A percentile compares a stretch with the other conserved stretches of the same genome.
Evolutionary conservation across 2,797 vertebrate genomes (phyloP).

Genomic region (Scomberomorus guttatus): DNA sequence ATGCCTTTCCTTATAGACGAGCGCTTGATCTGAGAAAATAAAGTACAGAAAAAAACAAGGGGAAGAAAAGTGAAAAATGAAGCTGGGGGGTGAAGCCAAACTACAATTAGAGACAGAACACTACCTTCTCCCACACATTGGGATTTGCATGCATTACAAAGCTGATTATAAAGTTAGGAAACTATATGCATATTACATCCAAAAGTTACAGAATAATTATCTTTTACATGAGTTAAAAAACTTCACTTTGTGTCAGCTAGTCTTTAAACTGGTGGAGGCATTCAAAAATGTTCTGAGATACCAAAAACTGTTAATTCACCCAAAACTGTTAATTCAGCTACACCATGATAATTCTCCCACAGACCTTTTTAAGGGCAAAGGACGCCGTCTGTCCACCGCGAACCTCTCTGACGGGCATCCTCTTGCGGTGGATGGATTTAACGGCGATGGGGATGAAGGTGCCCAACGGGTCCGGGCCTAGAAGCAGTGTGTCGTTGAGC

Average conservation of each 20-base stretch:
- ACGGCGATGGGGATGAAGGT: conserved; percentile 95
- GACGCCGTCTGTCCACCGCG: conserved; percentile 97
- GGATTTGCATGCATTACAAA: conserved; percentile 52
- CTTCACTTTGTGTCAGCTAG: not conserved
- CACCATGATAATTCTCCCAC: not conserved
- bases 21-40: conserved; percentile 90
- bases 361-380: conserved; percentile 96
- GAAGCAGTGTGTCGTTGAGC: conserved; percentile 94
- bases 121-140: conserved; percentile 4
- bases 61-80: not conserved
- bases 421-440: conserved; percentile 98
- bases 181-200: conserved; percentile 13
- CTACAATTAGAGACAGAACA: conserved; percentile 18
- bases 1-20: conserved; percentile 98
- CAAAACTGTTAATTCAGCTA: not conserved
- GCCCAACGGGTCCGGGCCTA: conserved; percentile 96
- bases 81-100: conserved; percentile 14
- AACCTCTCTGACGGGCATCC: conserved; percentile 98
- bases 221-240: conserved; percentile 8
- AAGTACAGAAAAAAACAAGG: rapidly evolving
- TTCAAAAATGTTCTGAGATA: not conserved
- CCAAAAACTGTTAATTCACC: not conserved
- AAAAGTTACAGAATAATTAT: conserved; percentile 27
- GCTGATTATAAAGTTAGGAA: conserved; percentile 28
- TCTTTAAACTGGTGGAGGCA: not conserved